phyloP scores from a whole-genome alignment of 2,113 vertebrate species.

The Suricata suricatta region DNA sequence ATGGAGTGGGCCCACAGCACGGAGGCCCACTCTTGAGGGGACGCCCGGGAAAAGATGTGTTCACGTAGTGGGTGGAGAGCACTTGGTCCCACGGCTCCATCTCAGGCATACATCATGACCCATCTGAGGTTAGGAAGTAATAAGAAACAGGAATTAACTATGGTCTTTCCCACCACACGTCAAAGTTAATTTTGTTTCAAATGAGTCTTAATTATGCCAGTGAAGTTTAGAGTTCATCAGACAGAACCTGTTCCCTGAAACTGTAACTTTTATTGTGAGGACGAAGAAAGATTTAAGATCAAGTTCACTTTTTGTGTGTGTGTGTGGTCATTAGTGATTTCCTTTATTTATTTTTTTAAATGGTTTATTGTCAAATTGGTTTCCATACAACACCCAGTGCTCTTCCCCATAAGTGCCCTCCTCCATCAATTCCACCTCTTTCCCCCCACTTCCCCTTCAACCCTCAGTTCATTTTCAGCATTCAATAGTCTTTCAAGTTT shows the following conservation, averaged over 20 bases:
- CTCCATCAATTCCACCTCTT: no score
- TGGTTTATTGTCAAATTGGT: no score
- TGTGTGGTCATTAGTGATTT: no score
- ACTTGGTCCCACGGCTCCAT: conserved; percentile 43
- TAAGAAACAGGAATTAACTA: conserved; percentile 72
- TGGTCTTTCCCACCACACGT: conserved; percentile 67
- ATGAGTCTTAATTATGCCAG: conserved; percentile 82
- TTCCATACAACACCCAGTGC: no score
- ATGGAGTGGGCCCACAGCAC: not conserved
- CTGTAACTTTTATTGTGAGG: conserved; percentile 75
- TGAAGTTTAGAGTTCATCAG: conserved; percentile 83
- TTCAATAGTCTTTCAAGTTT: no score
- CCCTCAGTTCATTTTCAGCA: no score
- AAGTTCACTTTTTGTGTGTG: no score
- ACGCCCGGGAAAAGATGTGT: not conserved
- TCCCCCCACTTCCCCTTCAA: no score
- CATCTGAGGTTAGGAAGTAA: conserved; percentile 64
- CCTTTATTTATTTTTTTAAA: no score
- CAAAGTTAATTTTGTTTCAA: conserved; percentile 84
- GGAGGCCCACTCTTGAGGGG: not conserved
- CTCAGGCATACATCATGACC: conserved; percentile 57
- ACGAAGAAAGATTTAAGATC: conserved; percentile 79
- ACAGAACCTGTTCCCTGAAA: conserved; percentile 78
- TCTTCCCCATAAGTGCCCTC: no score
- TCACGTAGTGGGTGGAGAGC: not conserved